A percentile compares a stretch with the other conserved stretches of the same genome.
Conservation (phyloP, 2,888 invertebrate genomes). For the Nomada fabriciana region DNA sequence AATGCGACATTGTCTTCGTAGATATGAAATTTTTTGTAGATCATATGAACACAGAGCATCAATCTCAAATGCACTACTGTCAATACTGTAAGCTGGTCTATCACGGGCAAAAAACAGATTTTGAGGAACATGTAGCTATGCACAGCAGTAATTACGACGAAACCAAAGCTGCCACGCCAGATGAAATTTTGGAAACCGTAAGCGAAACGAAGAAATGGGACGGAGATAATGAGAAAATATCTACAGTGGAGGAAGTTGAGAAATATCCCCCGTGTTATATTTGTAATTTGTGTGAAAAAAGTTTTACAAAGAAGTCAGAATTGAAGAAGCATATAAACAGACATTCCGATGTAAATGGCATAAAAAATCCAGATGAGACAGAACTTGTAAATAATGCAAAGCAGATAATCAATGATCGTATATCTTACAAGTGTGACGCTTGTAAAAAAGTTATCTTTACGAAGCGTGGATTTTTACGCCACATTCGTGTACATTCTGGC, state of each 20-base stretch:
- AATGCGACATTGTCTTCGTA: slow-evolving; percentile 62
- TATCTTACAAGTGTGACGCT: slow-evolving; percentile 82
- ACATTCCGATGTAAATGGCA: slow-evolving; percentile 38
- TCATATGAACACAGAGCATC: slow-evolving; percentile 66
- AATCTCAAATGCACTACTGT: slow-evolving; percentile 64
- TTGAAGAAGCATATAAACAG: slow-evolving; percentile 46
- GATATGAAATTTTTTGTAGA: slow-evolving; percentile 55
- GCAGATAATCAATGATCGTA: slow-evolving; percentile 71
- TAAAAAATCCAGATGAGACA: slow-evolving; percentile 63
- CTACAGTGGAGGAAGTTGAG: neutral
- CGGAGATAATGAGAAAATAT: neutral
- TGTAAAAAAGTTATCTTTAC: slow-evolving; percentile 83
- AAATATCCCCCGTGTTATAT: slow-evolving; percentile 14
- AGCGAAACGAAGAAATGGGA: neutral
- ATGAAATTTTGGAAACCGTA: neutral
- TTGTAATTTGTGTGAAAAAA: slow-evolving; percentile 48
- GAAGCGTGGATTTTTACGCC: slow-evolving; percentile 84
- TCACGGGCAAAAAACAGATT: slow-evolving; percentile 53
- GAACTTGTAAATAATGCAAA: slow-evolving; percentile 76
- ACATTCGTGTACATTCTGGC: slow-evolving; percentile 84
- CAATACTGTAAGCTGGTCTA: slow-evolving; percentile 60
- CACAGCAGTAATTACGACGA: slow-evolving; percentile 33
- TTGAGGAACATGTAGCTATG: slow-evolving; percentile 57
- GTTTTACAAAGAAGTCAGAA: slow-evolving; percentile 44
- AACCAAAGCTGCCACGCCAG: neutral